These are phyloP conservation scores for Canis aureus DNA, from an alignment of 2,113 vertebrate genomes.

Conservation along the genomic window DNA sequence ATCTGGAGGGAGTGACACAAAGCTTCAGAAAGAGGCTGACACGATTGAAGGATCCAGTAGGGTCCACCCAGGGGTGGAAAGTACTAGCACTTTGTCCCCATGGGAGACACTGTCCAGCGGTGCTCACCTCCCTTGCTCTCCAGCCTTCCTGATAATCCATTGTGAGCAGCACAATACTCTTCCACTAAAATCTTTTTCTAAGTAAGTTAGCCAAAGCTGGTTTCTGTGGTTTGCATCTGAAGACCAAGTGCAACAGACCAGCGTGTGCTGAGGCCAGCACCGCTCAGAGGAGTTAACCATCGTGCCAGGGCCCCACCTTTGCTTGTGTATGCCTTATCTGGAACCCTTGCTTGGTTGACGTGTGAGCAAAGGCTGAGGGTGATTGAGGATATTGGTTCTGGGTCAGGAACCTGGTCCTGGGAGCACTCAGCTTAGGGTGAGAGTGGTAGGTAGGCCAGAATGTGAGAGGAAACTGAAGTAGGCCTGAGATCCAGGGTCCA, in stretches of 20 bases:
- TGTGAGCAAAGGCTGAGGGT: neutral
- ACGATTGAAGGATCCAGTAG: neutral
- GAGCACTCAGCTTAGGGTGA: neutral
- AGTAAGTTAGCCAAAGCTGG: neutral
- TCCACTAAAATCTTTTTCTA: neutral
- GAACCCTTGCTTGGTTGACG: neutral
- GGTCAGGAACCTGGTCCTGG: neutral
- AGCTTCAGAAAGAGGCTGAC: neutral
- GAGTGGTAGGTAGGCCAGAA: neutral
- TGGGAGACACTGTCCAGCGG: neutral
- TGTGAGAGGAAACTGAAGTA: too few relatives aligned
- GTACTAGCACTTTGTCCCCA: rapidly evolving
- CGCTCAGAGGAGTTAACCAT: neutral
- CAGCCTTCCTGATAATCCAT: neutral
- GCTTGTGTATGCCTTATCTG: neutral
- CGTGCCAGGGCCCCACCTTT: neutral
- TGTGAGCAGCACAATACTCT: rapidly evolving
- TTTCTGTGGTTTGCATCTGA: neutral
- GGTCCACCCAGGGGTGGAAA: neutral
- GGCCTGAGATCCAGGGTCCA: neutral
- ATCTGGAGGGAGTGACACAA: neutral
- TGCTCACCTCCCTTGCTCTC: neutral
- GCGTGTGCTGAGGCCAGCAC: neutral
- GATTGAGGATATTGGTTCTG: neutral
- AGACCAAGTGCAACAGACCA: neutral